Evolutionary conservation across 2,797 vertebrate species (phyloP), one percentile per base, ranked within the genome.

Genomic region (Neostethus bicornis): DNA sequence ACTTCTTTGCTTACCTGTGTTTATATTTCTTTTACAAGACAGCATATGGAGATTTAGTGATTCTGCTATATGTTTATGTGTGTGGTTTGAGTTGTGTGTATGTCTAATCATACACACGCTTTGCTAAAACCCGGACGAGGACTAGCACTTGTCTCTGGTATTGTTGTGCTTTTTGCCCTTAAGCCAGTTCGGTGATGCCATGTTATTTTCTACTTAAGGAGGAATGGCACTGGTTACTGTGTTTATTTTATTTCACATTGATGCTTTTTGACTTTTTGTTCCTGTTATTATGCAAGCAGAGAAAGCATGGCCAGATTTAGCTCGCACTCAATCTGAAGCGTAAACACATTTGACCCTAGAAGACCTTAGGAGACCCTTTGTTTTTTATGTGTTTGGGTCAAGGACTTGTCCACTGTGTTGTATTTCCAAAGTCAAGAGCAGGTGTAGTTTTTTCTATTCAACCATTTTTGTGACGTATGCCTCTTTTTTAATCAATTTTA

Each of bases 181-280:
- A 26, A 53, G 57, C 61, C 32, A 50, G 35, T 70, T 55, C 48
- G 75, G 28, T 68, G 60, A 75, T 74, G 25, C 70, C 43, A 14
- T 79, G 73, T 73, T 51, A 80, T 87, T 84, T 85, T 80, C 67
- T 76, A 71, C 74, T 75, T 66, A 57, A 66, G 52, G n/a, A 70
- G 75, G 61, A 73, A 73, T 52, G 35, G 31, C 51, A 25, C 32
- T 17, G 57, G 45, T 57, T 63, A 56, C 71, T 63, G 35, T 67
- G 47, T 50, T 74, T 44, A 38, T 56, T 44, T 64, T 47, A 74
- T 48, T 58, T 52, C n/a, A 54, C 24, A 25, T 61, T 70, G 63
- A 48, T 55, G 26, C 61, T 20, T 73, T 64, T 59, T 42, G 31
- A 29, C n/a, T 41, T 71, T 77, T 75, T 61, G 32, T 45, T 56